Percentiles rank a stretch among this genome's conserved stretches.
phyloP scores from a whole-genome alignment of 2,888 invertebrate genomes.

The Maniola hyperantus region DNA sequence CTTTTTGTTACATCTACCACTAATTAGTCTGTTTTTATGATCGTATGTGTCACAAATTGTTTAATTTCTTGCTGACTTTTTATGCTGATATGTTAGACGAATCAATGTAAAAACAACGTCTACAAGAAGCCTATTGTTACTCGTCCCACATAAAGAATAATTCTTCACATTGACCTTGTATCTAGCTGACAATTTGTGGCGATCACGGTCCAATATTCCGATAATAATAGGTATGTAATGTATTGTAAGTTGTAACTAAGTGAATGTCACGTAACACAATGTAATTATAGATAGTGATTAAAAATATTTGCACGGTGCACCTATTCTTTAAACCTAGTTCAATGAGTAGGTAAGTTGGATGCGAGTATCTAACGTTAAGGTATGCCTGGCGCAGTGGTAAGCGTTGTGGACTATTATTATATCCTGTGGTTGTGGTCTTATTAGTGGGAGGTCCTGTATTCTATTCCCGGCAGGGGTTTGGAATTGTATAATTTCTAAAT shows the following conservation, averaged over 20 bases:
- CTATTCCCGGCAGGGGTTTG: too few species aligned
- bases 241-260: conserved; percentile 9
- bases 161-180: conserved; percentile 54
- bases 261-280: conserved; percentile 19
- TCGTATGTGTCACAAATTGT: background rate
- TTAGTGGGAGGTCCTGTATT: too few species aligned
- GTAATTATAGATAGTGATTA: conserved; percentile 14
- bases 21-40: background rate
- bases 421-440: too few species aligned
- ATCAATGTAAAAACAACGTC: background rate
- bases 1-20: background rate
- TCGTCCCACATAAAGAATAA: conserved; percentile 49
- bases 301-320: background rate
- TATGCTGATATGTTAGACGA: background rate
- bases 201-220: conserved; percentile 22
- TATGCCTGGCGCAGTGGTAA: too few species aligned
- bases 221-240: conserved; percentile 2
- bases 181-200: conserved; percentile 41
- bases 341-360: too few species aligned
- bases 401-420: too few species aligned
- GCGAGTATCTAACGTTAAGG: too few species aligned
- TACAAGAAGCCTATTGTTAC: conserved; percentile 30
- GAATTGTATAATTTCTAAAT: too few species aligned
- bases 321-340: too few species aligned
- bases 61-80: conserved; percentile 20